Base-by-base conservation (phyloP, 2,113 vertebrate species). In the Barnardius zonarius region DNA sequence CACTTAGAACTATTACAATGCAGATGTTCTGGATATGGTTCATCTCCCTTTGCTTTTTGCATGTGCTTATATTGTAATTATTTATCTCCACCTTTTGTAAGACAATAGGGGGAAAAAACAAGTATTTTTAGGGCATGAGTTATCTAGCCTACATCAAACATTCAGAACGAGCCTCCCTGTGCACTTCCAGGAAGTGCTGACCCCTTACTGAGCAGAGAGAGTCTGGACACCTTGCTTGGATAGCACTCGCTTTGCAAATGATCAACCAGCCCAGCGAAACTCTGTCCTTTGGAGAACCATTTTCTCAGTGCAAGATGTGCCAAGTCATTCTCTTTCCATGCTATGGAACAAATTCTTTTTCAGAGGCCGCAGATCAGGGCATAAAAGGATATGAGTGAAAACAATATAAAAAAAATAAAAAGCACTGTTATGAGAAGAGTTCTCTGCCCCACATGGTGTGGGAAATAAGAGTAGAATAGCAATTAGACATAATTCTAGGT, bases 401-500 rank as follows among this genome's bases (percentile, higher is more conserved):
- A 37, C 41, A 73, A 46, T 24, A 74, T 30, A 19, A 37, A 81
- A 91, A 89, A 91, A 83, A 66, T 2, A 41, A 62, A 69, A 90
- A 48, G n/a, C 43, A n/a, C 9, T 44, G n/a, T 52, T 78, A 27
- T 95, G 92, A 92, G 90, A 93, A 89, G 87, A 90, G 61, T 66
- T 91, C 66, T 17, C 87, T 94, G 76, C 80, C 92, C 49, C 81
- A 66, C 86, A 94, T 27, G 66, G 44, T 95, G 88, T 95, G 93
- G 96, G 91, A 96, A 95, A 93, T 59, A 54, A 83, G 63, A 90
- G 67, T 55, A 90, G 80, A 92, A 76, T 23, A 76, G 51, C 80
- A 90, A 86, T 94, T 96, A 96, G 84, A 62, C 46, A 85, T 93
- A 97, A 97, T 97, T 96, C 89, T 93, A 93, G 92, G 91, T 95